Base-by-base conservation (phyloP, 2,888 invertebrate species). In the Dioctria linearis region DNA sequence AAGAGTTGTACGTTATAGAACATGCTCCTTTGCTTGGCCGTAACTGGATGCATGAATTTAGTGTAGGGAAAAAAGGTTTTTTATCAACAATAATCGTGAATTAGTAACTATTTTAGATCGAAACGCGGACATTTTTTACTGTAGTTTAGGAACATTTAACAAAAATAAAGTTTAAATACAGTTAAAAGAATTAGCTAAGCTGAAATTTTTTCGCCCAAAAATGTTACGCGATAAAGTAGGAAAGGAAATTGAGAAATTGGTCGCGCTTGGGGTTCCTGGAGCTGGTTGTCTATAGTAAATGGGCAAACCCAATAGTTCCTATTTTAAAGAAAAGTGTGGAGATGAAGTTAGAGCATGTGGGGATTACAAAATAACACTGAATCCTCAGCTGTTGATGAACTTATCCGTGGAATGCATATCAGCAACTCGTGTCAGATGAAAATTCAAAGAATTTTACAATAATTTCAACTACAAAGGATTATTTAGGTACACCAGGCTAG, bases 401-500 rank as follows among this genome's bases (percentile, higher is more conserved):
- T 83, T 86, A 25, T 80, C 84, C 0, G 84, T 85, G 66, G n/a
- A n/a, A n/a, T n/a, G 86, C 86, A 0, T 88, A 86, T 80, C 85
- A 86, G 80, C 87, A 88, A 83, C 82, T 87, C 5, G 83, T 83
- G 59, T 78, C 87, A 5, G 85, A 86, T 43, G 85, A 86, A 37
- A 80, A 84, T 37, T 84, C 84, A 0, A 80, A 82, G 25, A 84
- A 83, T 59, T 83, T 85, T 37, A 84, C 85, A 8, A 85, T 86
- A 0, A 85, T 85, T 83, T 84, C 85, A 13, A 85, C 66, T 83
- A 85, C 54, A 86, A 75, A 82, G 83, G 81, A 9, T 43, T 83
- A 5, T 83, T 82, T 78, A 80, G 81, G 54, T 83, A 83, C 49
- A 83, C 81, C 1, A 54, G 83, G 4, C 39, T 87, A n/a, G 85